Evolutionary conservation across 2,888 invertebrate genomes (phyloP), one percentile per base, ranked within the genome.

Genomic region (Patella pellucida): DNA sequence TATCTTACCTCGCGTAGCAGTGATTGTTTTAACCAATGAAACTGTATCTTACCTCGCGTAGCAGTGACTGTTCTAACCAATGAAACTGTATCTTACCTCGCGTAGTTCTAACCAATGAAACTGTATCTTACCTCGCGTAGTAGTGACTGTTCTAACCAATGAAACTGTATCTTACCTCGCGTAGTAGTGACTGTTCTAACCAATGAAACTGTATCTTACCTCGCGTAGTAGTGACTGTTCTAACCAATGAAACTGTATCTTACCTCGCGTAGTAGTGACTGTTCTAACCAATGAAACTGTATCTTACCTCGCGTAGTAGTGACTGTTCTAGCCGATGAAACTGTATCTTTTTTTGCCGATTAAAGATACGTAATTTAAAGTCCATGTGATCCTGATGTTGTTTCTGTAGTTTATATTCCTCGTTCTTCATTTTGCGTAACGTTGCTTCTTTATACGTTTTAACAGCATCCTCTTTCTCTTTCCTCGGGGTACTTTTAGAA

Each of bases 201-300:
- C 95, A 95, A 88, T 98, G 97, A 89, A 94, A 94, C 84, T 94
- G 94, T 78, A 97, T 93, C 92, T 97, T 94, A n/a, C n/a, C n/a
- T n/a, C n/a, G n/a, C n/a, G n/a, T n/a, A 98, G 92, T 85, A 98
- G 92, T 90, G 97, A 97, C 92, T 97, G 96, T 90, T 98, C 97
- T 89, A 97, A 93, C 89, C 95, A 95, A 88, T 98, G 97, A 89
- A 94, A 94, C 84, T 94, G 94, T 78, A 97, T 93, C 92, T 97
- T 94, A n/a, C n/a, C n/a, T n/a, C n/a, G n/a, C n/a, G n/a, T n/a
- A 98, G 92, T 85, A 98, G 92, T 90, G 97, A 97, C 92, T 97
- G 96, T 90, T 98, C 97, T 89, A 97, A 93, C 89, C 95, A 95
- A 88, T 98, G 97, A 89, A 94, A 94, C 84, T 94, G 94, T 78